A percentile compares a stretch with the other conserved stretches of the same genome.
These are phyloP conservation scores for Meiosimyza platycephala DNA, from an alignment of 2,888 invertebrate species.

Conservation along the genomic window DNA sequence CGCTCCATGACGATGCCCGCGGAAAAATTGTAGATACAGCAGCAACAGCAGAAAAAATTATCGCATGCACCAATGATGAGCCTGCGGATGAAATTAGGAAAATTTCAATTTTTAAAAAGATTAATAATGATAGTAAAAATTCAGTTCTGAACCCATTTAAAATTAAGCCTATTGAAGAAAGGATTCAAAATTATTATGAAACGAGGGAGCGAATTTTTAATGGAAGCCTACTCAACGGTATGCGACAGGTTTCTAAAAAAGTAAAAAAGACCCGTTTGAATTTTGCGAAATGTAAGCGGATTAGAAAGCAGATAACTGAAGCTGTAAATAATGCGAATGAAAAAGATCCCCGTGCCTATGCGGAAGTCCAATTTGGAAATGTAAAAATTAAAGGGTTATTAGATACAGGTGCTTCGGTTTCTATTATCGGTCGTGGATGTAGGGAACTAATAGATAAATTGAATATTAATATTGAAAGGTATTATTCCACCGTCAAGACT, in stretches of 20 bases:
- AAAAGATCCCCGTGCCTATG: neutral
- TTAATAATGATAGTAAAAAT: neutral
- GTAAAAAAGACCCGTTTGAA: neutral
- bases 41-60: neutral
- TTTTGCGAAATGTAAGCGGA: neutral
- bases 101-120: neutral
- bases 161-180: neutral
- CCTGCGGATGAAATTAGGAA: neutral
- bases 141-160: no score
- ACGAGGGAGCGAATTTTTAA: neutral
- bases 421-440: neutral
- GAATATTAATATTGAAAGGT: neutral
- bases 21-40: no score
- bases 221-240: neutral
- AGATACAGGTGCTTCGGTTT: conserved; percentile 23
- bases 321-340: neutral
- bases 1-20: neutral
- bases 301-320: neutral
- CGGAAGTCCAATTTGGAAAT: neutral
- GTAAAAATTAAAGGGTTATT: neutral
- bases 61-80: neutral
- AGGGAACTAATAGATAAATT: neutral
- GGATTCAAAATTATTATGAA: neutral
- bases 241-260: neutral
- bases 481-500: conserved; percentile 8